Evolutionary conservation across 2,888 invertebrate species (phyloP).

Genomic region (Patella ulyssiponensis): DNA sequence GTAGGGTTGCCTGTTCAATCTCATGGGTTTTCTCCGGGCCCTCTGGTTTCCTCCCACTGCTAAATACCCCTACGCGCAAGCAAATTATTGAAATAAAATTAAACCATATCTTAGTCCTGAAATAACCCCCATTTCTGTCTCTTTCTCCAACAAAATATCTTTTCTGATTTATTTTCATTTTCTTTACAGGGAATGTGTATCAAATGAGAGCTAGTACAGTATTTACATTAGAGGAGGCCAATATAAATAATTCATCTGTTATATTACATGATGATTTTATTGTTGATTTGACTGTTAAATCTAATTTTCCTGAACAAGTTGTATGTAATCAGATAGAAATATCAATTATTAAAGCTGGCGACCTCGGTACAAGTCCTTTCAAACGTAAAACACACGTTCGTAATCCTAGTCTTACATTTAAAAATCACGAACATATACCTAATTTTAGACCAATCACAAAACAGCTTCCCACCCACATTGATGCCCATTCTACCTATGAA

Average conservation of each 20-base stretch:
- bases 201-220: slow-evolving; percentile 45
- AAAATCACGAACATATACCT: slow-evolving; percentile 49
- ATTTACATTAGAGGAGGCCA: slow-evolving; percentile 41
- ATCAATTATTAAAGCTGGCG: slow-evolving; percentile 11
- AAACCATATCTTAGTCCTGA: too few relatives aligned
- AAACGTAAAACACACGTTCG: slow-evolving; percentile 8
- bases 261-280: slow-evolving; percentile 35
- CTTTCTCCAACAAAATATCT: too few relatives aligned
- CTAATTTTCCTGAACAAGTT: slow-evolving; percentile 37
- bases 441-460: slow-evolving; percentile 49
- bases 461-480: slow-evolving; percentile 46
- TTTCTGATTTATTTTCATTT: not conserved
- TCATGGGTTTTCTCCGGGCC: too few relatives aligned
- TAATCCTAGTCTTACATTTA: slow-evolving; percentile 50
- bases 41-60: too few relatives aligned
- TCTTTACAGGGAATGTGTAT: slow-evolving; percentile 9
- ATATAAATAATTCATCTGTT: slow-evolving; percentile 20
- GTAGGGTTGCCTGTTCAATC: too few relatives aligned
- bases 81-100: too few relatives aligned
- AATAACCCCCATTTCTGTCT: too few relatives aligned
- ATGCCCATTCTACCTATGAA: slow-evolving; percentile 49
- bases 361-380: not conserved
- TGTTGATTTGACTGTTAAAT: slow-evolving; percentile 31
- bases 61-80: too few relatives aligned
- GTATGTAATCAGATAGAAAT: slow-evolving; percentile 34